A percentile compares a stretch with the other conserved stretches of the same genome.
Conservation (phyloP, 2,888 invertebrate species). For the Mythimna impura region DNA sequence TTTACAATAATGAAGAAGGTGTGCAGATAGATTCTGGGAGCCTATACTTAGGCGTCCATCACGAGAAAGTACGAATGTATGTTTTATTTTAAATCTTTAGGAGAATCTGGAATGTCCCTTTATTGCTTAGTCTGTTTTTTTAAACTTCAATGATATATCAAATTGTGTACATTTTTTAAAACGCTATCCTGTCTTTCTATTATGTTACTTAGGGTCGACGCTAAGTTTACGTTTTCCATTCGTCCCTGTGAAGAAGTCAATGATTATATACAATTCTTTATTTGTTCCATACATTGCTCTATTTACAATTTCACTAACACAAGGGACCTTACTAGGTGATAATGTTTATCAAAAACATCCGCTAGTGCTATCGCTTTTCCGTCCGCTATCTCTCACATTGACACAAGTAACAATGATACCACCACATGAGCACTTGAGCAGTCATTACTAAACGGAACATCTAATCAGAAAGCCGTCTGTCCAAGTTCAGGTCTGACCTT, state of each 20-base stretch:
- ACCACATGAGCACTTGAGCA: background rate
- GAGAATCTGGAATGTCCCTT: too few species aligned
- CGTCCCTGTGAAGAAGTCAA: background rate
- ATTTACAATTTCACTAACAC: conserved; percentile 3
- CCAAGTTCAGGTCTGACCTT: conserved; percentile 53
- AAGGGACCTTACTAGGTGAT: background rate
- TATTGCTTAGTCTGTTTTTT: too few species aligned
- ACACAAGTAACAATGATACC: conserved; percentile 23
- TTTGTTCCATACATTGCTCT: background rate
- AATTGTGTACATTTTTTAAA: too few species aligned
- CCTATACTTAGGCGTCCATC: too few species aligned
- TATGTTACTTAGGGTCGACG: background rate
- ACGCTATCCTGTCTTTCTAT: too few species aligned
- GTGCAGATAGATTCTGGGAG: background rate
- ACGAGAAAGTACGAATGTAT: too few species aligned
- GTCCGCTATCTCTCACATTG: conserved; percentile 33
- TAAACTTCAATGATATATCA: too few species aligned
- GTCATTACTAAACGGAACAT: conserved; percentile 57
- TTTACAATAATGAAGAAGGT: background rate
- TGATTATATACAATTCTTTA: background rate
- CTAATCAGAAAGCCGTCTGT: conserved; percentile 57
- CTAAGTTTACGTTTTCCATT: too few species aligned
- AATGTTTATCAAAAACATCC: conserved; percentile 41
- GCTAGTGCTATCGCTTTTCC: conserved; percentile 41
- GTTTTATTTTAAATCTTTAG: too few species aligned